Conservation (phyloP, 2,113 vertebrate genomes). For the Dolichallabes microphthalmus region DNA sequence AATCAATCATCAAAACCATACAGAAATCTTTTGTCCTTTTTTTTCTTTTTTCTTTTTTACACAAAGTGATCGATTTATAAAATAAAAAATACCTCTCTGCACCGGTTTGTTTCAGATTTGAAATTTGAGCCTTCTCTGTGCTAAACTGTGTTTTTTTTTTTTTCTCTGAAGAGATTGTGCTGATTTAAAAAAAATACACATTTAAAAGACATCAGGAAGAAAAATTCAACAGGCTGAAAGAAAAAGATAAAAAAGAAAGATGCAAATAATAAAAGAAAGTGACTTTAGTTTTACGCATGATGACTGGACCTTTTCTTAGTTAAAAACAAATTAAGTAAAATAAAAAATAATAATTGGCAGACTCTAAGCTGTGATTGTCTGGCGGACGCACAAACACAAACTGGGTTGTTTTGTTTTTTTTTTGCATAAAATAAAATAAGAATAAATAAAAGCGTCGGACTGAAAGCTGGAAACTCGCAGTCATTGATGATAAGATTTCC, state of each 20-base stretch:
- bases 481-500: neutral
- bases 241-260: neutral
- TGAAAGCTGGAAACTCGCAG: neutral
- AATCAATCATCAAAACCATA: constrained; percentile 71
- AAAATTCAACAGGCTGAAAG: neutral
- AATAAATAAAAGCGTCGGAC: neutral
- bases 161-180: constrained; percentile 12
- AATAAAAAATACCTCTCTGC: constrained; percentile 59
- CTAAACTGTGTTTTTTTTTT: neutral
- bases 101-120: constrained; percentile 28
- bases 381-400: neutral
- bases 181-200: constrained; percentile 39
- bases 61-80: constrained; percentile 60
- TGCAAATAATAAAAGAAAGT: neutral
- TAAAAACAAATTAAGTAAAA: neutral
- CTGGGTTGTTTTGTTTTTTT: neutral
- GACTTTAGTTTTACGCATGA: neutral
- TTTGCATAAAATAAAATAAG: neutral
- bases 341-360: neutral
- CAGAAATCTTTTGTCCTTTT: constrained; percentile 60
- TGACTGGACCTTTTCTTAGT: neutral
- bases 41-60: neutral
- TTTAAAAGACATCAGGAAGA: constrained; percentile 37
- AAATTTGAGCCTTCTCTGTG: constrained; percentile 24
- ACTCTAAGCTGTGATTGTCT: constrained; percentile 17